Base-by-base conservation (phyloP, 2,797 vertebrate genomes). In the Enteromius mattozi region DNA sequence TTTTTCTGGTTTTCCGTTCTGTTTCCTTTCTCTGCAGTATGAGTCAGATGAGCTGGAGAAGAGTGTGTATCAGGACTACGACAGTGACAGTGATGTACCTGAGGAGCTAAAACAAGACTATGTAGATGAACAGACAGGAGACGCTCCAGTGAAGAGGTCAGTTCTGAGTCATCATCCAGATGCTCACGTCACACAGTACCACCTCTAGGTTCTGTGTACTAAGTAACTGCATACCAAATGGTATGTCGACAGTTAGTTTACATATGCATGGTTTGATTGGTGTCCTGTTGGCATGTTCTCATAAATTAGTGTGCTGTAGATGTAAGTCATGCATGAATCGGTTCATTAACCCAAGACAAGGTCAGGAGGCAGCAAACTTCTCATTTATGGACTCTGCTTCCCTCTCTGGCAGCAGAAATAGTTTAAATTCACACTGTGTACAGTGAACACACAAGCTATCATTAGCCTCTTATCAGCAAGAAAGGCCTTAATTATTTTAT, bases 31-130 rank as follows among this genome's bases (percentile, higher is more conserved):
- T 80, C 71, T 83, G 47, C 85, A 99, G 98, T 99, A 99, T 66
- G 98, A 99, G 88, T 99, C 98, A 0, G 98, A 99, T n/a, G 98
- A 99, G 90, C 95, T 98, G 91, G 98, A 99, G 89, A 99, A 99
- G 93, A 96, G 94, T 10, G 97, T 97, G 0, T 99, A 99, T 90
- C 98, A 99, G 89, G 98, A 99, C 27, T 99, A 99, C 21, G 98
- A 99, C 92, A 99, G 98, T 0, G 98, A 99, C 93, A 99, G 98
- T 2, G 98, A 99, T 5, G 98, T 99, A 81, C 94, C 98, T 0
- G 98, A 99, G 75, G 98, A 99, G 81, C 92, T 99, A 33, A 99
- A 99, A 91, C 97, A 97, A 84, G 98, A 99, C 93, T 99, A 95
- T 12, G 97, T 99, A 83, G 98, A 99, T 71, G 98, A 99, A 91